Percentiles rank a stretch among this genome's conserved stretches.
Conservation (phyloP, 2,797 vertebrate species). For the Sebastes diaconus region DNA sequence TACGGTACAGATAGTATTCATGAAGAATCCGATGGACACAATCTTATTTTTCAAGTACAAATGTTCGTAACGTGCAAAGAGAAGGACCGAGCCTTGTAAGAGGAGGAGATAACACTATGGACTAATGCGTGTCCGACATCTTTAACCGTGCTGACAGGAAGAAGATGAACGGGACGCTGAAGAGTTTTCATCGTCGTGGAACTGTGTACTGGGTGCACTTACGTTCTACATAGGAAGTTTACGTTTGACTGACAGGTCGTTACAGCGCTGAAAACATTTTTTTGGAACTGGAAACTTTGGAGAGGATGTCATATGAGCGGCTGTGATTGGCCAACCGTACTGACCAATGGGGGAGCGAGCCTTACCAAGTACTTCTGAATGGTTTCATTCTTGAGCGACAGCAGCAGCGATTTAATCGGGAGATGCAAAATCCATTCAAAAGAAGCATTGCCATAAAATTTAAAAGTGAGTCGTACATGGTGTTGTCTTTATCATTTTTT, state of each 20-base stretch:
- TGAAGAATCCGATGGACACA: slow-evolving; percentile 71
- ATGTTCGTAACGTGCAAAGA: slow-evolving; percentile 65
- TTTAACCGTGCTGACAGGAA: slow-evolving; percentile 33
- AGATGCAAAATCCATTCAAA: slow-evolving; percentile 74
- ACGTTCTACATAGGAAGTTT: slow-evolving; percentile 28
- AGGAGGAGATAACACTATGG: slow-evolving; percentile 54
- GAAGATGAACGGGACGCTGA: slow-evolving; percentile 27
- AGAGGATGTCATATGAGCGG: slow-evolving; percentile 25
- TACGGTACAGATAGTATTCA: slow-evolving; percentile 82
- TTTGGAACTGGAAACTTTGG: slow-evolving; percentile 4
- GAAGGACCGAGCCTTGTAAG: slow-evolving; percentile 40
- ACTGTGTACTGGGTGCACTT: slow-evolving; percentile 19
- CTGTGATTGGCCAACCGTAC: slow-evolving; percentile 29
- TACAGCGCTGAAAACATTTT: slow-evolving; percentile 17
- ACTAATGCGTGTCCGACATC: slow-evolving; percentile 49
- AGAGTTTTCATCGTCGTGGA: slow-evolving; percentile 14
- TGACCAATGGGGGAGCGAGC: slow-evolving; percentile 38
- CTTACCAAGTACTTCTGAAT: slow-evolving; percentile 64
- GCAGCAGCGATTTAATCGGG: slow-evolving; percentile 51
- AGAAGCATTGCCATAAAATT: slow-evolving; percentile 79
- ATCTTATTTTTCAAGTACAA: slow-evolving; percentile 81
- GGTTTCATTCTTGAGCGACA: slow-evolving; percentile 41
- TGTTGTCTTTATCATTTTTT: slow-evolving; percentile 85
- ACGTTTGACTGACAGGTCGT: slow-evolving; percentile 2
- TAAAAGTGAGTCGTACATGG: slow-evolving; percentile 78